Evolutionary conservation across 2,113 vertebrate genomes (phyloP).

Genomic region (Phylloscopus trochilus): DNA sequence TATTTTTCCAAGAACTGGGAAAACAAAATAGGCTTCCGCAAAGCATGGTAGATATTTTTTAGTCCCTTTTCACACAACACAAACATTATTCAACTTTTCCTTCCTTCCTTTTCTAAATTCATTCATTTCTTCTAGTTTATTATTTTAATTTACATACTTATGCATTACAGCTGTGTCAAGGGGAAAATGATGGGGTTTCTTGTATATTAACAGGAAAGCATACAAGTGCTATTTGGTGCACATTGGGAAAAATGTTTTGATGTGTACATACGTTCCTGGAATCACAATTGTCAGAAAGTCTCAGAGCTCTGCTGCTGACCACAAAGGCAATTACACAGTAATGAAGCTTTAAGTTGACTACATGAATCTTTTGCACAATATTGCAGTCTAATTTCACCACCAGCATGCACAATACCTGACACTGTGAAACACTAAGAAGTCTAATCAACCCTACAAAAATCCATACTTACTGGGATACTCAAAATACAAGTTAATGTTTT

Average conservation of each 20-base stretch:
- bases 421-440: not conserved
- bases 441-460: not conserved
- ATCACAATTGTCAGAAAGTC: not conserved
- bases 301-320: not conserved
- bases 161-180: not conserved
- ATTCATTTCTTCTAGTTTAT: not conserved
- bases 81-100: not conserved
- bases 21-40: not conserved
- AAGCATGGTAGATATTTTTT: not conserved
- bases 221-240: not conserved
- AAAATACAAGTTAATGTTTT: not conserved
- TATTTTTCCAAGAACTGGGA: constrained; percentile 20
- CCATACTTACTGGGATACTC: not conserved
- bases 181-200: not conserved
- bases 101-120: not conserved
- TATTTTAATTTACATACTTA: not conserved
- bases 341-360: not conserved
- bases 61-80: not conserved
- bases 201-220: not conserved
- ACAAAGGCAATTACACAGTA: not conserved
- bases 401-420: not conserved
- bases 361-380: not conserved
- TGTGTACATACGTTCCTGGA: not conserved
- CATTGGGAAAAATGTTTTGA: not conserved
- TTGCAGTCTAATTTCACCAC: not conserved